Evolutionary conservation across 2,797 vertebrate species (phyloP), one percentile per base, ranked within the genome.

Genomic region (Rhynchotus rufescens): DNA sequence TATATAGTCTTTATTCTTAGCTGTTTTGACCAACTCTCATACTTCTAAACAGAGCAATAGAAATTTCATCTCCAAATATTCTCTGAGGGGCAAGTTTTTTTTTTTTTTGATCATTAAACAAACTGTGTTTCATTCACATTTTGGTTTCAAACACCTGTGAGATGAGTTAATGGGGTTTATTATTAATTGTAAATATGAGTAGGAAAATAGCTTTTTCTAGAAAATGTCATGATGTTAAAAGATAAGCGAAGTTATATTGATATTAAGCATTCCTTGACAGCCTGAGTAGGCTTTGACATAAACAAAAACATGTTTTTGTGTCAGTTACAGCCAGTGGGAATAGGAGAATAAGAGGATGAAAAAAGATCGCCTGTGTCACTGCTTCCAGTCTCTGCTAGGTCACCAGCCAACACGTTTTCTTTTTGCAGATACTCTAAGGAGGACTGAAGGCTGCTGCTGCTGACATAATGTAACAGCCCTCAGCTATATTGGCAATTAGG

Each of bases 201-300:
- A 78, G 21, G 34, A 80, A 82, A 84, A 45, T 9, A 78, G 45
- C 6, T 25, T 79, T 76, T 93, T 77, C 36, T 80, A 38, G 57
- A 45, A 20, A 81, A 62, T 34, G 16, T 12, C 19, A 30, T 52
- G 0, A 0, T 38, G 34, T 81, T 80, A 84, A 85, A 88, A 73
- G 42, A 69, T 57, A 32, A 45, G 62, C 75, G 51, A 86, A 68
- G 47, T 72, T 87, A 67, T 73, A 38, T 15, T 60, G 62, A 72
- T 57, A 30, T 88, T 90, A 91, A 86, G 25, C 12, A 34, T 52
- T n/a, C 44, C 82, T 95, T 80, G 92, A 75, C n/a, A 90, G 69
- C 23, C 54, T 2, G 4, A 90, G 54, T 14, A 87, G 90, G 76
- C 34, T 91, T 86, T 80, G 84, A 44, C 34, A 83, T 73, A 88